Evolutionary conservation across 2,888 invertebrate genomes (phyloP).

Genomic region (Lysandra coridon): DNA sequence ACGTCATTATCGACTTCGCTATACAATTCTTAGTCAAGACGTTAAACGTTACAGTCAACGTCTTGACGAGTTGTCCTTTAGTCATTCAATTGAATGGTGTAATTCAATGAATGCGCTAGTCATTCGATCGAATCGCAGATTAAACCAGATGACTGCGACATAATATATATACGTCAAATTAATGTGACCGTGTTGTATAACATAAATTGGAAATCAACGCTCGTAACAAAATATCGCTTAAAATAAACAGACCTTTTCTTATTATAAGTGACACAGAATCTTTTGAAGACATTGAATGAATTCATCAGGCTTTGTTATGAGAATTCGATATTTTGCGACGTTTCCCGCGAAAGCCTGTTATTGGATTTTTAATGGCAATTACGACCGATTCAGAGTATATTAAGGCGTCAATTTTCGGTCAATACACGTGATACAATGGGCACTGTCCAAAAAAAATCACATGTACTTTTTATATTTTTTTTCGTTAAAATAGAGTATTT

Average conservation of each 20-base stretch:
- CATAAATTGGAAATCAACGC: background rate
- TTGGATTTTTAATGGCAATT: background rate
- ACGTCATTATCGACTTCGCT: no score
- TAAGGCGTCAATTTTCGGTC: background rate
- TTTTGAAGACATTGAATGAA: slow-evolving; percentile 18
- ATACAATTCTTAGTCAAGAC: no score
- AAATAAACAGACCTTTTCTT: slow-evolving; percentile 2
- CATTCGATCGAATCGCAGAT: no score
- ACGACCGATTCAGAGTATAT: background rate
- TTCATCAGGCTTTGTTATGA: slow-evolving; percentile 17
- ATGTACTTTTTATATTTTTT: no score
- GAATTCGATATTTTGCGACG: background rate
- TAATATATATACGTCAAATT: no score
- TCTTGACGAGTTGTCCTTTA: no score
- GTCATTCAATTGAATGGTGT: no score
- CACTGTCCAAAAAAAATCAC: no score
- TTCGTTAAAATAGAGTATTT: no score
- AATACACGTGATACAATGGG: background rate
- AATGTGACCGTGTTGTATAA: background rate
- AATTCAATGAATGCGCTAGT: no score
- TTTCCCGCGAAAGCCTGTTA: background rate
- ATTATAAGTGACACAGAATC: slow-evolving; percentile 6
- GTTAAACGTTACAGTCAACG: no score
- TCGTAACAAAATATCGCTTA: background rate
- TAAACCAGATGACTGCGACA: no score